Conservation (phyloP, 2,888 invertebrate species). For the Heliothis peltigera region DNA sequence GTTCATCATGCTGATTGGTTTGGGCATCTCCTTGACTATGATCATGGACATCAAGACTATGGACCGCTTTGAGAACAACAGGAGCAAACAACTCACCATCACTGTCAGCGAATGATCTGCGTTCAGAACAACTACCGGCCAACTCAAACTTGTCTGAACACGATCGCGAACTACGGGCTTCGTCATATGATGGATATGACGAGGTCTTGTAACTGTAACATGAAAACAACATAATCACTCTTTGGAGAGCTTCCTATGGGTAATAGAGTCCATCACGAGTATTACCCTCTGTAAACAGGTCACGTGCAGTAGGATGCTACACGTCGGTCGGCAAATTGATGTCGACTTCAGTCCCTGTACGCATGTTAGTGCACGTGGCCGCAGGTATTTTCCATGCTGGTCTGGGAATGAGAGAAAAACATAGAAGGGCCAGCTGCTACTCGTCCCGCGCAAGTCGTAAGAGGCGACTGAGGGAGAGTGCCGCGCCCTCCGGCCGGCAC, state of each 20-base stretch:
- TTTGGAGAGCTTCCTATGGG: constrained; percentile 41
- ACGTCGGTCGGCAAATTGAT: no score
- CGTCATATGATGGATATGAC: constrained; percentile 43
- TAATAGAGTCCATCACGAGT: constrained; percentile 35
- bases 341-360: no score
- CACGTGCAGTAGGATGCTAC: constrained; percentile 34
- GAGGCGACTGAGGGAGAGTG: constrained; percentile 60
- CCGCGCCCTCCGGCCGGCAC: constrained; percentile 20
- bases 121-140: constrained; percentile 6
- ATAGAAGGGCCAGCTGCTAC: constrained; percentile 57
- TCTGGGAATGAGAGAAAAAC: constrained; percentile 61
- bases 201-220: constrained; percentile 12
- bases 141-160: background rate
- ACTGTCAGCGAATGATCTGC: constrained; percentile 91
- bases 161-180: constrained; percentile 5
- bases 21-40: constrained; percentile 95
- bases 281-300: constrained; percentile 16
- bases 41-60: constrained; percentile 98
- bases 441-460: constrained; percentile 63
- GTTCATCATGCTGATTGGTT: constrained; percentile 93
- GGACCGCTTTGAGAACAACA: constrained; percentile 99
- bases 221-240: constrained; percentile 54
- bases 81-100: constrained; percentile 97
- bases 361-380: constrained; percentile 33
- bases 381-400: constrained; percentile 55